A percentile compares a stretch with the other conserved stretches of the same genome.
phyloP scores from a whole-genome alignment of 1,140 invertebrate genomes.

The Polypedilum pembai region DNA sequence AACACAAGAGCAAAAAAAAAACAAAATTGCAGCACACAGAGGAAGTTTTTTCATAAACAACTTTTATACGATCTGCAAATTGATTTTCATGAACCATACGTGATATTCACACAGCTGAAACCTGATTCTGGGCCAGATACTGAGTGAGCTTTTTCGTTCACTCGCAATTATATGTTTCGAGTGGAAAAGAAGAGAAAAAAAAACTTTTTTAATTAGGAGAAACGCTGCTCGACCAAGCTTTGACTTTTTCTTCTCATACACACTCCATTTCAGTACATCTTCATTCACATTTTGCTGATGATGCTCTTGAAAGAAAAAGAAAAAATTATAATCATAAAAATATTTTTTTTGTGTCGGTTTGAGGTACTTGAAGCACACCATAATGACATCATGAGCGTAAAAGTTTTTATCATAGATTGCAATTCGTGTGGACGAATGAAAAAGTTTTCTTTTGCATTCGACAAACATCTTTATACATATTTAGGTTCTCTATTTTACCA shows the following conservation, averaged over 20 bases:
- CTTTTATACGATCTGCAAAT: slow-evolving; percentile 18
- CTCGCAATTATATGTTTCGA: slow-evolving; percentile 5
- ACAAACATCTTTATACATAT: no score
- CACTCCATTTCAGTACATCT: background rate
- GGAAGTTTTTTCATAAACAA: slow-evolving; percentile 19
- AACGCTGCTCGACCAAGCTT: background rate
- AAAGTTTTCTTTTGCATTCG: background rate
- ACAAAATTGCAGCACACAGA: background rate
- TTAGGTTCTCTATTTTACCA: background rate
- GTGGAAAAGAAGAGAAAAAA: background rate
- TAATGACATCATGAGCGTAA: background rate
- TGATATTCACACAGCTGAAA: slow-evolving; percentile 11
- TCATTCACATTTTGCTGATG: background rate
- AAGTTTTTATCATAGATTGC: background rate
- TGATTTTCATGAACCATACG: slow-evolving; percentile 17
- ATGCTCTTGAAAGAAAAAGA: background rate
- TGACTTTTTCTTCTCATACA: no score
- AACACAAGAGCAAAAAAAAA: no score
- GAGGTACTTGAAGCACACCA: background rate
- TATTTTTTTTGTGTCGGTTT: background rate
- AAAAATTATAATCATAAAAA: background rate
- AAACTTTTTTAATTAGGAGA: slow-evolving; percentile 19
- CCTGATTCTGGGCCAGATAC: background rate
- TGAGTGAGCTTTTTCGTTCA: background rate
- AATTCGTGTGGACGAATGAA: background rate